Percentiles rank a stretch among this genome's conserved stretches.
These are phyloP conservation scores for Aphelocoma coerulescens DNA, from an alignment of 2,113 vertebrate species.

Conservation along the genomic window DNA sequence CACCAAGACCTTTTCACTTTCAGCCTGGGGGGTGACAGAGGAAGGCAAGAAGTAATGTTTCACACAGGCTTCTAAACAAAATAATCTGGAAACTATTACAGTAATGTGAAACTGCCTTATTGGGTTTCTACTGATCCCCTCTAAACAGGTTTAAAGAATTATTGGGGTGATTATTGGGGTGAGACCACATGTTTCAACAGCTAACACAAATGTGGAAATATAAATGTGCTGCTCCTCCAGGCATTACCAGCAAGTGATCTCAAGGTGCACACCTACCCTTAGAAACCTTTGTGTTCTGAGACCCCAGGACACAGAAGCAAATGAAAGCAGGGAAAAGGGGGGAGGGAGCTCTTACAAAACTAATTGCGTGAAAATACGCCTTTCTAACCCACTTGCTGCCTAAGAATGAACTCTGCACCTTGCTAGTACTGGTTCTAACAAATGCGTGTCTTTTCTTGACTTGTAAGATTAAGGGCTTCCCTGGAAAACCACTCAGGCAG, in stretches of 20 bases:
- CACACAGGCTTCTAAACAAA: neutral
- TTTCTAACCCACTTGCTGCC: neutral
- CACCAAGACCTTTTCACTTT: neutral
- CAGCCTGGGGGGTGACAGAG: neutral
- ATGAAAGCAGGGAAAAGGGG: neutral
- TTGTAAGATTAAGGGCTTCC: neutral
- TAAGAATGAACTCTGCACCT: neutral
- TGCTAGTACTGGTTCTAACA: neutral
- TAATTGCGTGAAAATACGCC: neutral
- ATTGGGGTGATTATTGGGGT: neutral
- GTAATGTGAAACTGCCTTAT: neutral
- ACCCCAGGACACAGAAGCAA: neutral
- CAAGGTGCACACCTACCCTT: rapidly evolving
- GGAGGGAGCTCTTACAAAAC: neutral
- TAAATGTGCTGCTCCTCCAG: neutral
- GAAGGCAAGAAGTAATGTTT: neutral
- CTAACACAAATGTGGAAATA: neutral
- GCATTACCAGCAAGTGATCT: neutral
- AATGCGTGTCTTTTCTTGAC: neutral
- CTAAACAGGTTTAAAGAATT: neutral
- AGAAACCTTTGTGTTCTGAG: neutral
- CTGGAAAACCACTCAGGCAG: neutral
- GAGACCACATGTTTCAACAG: neutral
- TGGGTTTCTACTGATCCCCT: neutral
- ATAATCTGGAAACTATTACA: neutral